A percentile compares a stretch with the other conserved stretches of the same genome.
These are phyloP conservation scores for Onychostruthus taczanowskii DNA, from an alignment of 2,113 vertebrate species.

Conservation along the genomic window DNA sequence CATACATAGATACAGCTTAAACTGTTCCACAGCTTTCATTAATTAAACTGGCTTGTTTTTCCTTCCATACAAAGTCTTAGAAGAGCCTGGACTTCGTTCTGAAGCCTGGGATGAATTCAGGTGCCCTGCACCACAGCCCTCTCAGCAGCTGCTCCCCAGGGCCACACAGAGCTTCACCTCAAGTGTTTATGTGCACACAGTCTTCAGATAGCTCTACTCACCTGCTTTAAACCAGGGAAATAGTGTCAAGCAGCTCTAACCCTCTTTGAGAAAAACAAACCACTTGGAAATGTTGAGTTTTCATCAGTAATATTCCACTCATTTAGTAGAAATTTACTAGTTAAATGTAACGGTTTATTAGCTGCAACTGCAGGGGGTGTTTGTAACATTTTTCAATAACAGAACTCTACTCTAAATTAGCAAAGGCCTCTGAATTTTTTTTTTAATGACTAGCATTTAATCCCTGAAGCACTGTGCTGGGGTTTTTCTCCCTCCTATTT, in stretches of 20 bases:
- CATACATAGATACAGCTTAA: neutral
- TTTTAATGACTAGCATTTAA: neutral
- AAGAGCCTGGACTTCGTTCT: neutral
- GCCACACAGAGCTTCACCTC: neutral
- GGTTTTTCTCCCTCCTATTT: neutral
- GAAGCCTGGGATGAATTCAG: neutral
- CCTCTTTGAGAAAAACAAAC: neutral
- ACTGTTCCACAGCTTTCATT: neutral
- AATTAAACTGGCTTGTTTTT: neutral
- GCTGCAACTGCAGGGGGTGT: neutral
- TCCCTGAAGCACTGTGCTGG: neutral
- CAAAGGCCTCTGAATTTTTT: neutral
- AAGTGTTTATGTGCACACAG: neutral
- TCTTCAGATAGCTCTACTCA: neutral
- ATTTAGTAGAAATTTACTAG: neutral
- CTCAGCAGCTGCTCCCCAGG: neutral
- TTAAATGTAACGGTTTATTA: neutral
- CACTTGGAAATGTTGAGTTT: neutral
- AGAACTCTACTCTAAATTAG: neutral
- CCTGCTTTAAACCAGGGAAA: neutral
- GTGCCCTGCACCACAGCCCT: rapidly evolving
- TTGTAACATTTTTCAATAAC: neutral
- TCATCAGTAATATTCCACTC: neutral
- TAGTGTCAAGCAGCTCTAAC: neutral
- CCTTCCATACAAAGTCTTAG: neutral